Evolutionary conservation across 2,797 vertebrate genomes (phyloP).

Genomic region (Sebastes miniatus): DNA sequence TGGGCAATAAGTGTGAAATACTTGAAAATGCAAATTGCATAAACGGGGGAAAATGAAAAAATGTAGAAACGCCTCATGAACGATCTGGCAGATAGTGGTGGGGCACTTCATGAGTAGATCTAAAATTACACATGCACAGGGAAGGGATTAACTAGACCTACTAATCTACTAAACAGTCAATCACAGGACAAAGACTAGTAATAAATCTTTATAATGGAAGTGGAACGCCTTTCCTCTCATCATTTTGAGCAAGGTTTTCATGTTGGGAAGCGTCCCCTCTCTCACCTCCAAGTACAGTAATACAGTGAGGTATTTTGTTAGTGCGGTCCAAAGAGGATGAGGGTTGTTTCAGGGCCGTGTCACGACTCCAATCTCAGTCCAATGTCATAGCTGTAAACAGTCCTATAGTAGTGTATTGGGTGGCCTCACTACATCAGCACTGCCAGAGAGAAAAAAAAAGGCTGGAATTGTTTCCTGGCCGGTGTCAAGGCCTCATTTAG

Average conservation of each 20-base stretch:
- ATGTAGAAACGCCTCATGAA: neutral
- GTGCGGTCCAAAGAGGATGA: constrained; percentile 23
- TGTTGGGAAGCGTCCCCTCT: neutral
- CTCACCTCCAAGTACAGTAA: neutral
- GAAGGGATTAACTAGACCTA: neutral
- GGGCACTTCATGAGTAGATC: neutral
- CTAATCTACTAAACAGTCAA: neutral
- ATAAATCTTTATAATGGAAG: neutral
- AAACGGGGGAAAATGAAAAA: neutral
- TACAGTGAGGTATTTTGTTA: constrained; percentile 43
- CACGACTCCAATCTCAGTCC: constrained; percentile 59
- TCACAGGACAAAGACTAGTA: neutral
- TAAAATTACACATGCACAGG: neutral
- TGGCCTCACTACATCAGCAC: constrained; percentile 58
- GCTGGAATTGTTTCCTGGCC: constrained; percentile 68
- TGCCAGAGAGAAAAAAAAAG: constrained; percentile 25
- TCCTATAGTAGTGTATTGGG: constrained; percentile 42
- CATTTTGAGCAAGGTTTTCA: neutral
- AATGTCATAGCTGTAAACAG: constrained; percentile 63
- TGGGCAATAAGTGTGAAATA: neutral
- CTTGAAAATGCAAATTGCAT: neutral
- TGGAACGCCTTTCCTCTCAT: neutral
- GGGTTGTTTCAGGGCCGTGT: constrained; percentile 46
- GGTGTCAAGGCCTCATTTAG: constrained; percentile 73
- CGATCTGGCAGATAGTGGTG: neutral